Evolutionary conservation across 2,797 vertebrate genomes (phyloP).

Genomic region (Emys orbicularis): DNA sequence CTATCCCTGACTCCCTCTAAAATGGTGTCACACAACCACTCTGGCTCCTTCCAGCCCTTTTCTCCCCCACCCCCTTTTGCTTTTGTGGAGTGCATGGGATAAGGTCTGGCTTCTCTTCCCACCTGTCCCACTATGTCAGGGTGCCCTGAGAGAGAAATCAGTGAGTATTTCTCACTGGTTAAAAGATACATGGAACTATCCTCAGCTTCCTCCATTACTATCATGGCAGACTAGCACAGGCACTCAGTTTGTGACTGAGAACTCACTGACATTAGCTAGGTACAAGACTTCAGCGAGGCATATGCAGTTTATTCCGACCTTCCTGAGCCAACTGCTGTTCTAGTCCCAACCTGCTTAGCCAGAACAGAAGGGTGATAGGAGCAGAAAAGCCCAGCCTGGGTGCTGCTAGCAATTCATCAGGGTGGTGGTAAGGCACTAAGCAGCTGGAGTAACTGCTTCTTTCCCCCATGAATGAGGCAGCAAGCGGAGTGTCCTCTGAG

Average conservation of each 20-base stretch:
- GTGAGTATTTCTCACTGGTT: neutral
- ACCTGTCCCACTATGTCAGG: neutral
- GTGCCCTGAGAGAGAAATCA: neutral
- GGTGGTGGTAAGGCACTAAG: neutral
- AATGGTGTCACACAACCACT: neutral
- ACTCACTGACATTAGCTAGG: neutral
- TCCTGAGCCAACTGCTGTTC: fast-evolving
- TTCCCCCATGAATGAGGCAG: neutral
- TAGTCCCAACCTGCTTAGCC: neutral
- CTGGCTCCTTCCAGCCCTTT: neutral
- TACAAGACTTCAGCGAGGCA: neutral
- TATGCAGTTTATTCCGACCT: neutral
- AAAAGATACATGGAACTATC: neutral
- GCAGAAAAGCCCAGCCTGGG: neutral
- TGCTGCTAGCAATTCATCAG: neutral
- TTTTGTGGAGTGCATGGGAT: neutral
- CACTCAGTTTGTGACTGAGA: neutral
- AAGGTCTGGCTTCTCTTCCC: neutral
- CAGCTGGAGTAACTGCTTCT: neutral
- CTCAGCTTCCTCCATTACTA: neutral
- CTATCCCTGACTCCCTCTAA: neutral
- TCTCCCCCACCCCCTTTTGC: neutral
- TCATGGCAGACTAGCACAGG: neutral
- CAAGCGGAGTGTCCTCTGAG: neutral
- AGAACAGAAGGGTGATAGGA: neutral